A percentile compares a stretch with the other conserved stretches of the same genome.
Evolutionary conservation across 2,113 vertebrate species (phyloP).

Genomic region (Cariama cristata): DNA sequence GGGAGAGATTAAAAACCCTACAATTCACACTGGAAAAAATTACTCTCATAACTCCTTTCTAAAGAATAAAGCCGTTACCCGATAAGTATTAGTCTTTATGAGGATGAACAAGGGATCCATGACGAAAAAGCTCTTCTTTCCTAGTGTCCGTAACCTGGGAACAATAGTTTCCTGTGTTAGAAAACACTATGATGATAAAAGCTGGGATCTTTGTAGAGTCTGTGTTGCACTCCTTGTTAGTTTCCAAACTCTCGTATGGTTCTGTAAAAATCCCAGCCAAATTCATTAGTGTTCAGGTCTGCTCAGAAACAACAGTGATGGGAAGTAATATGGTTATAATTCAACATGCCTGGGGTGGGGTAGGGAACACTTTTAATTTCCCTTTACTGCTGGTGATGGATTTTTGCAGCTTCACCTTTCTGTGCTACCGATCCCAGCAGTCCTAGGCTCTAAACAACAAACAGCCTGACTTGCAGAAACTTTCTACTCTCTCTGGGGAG

Average conservation of each 20-base stretch:
- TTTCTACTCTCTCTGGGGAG: conserved; percentile 62
- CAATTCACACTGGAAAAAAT: neutral
- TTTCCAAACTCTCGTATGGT: conserved; percentile 22
- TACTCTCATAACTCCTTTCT: neutral
- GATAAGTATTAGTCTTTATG: neutral
- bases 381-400: conserved; percentile 51
- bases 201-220: neutral
- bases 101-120: neutral
- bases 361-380: conserved; percentile 52
- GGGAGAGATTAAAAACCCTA: neutral
- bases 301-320: conserved; percentile 34
- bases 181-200: neutral
- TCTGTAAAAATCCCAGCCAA: conserved; percentile 43
- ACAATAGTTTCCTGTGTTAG: neutral
- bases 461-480: conserved; percentile 69
- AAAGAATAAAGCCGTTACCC: neutral
- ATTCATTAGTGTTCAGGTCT: conserved; percentile 46
- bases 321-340: conserved; percentile 21
- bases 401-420: conserved; percentile 60
- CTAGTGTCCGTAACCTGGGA: neutral
- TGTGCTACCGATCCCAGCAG: conserved; percentile 16
- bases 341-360: conserved; percentile 11
- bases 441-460: conserved; percentile 38
- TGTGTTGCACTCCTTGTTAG: conserved; percentile 5
- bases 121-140: neutral